phyloP scores from a whole-genome alignment of 1,140 invertebrate species.

The Samia ricini region DNA sequence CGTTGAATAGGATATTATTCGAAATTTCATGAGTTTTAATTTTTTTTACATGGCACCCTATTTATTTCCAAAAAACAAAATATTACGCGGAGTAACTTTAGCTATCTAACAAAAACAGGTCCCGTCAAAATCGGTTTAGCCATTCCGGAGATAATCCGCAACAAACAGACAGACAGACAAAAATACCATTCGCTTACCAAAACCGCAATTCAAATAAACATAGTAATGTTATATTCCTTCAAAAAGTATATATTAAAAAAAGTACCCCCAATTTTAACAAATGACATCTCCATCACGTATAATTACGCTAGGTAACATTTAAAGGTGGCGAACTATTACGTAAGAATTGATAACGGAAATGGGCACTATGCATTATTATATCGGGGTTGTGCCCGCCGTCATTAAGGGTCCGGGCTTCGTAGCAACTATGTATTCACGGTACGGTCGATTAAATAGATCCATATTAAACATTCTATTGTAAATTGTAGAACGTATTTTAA shows the following conservation, averaged over 20 bases:
- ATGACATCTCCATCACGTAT: constrained; percentile 9
- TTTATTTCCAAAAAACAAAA: too few species aligned
- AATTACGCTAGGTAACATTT: constrained; percentile 35
- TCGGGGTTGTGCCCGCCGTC: constrained; percentile 22
- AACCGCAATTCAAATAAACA: neutral
- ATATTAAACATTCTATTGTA: neutral
- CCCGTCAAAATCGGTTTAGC: too few species aligned
- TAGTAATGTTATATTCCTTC: neutral
- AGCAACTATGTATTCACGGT: constrained; percentile 11
- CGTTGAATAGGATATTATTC: too few species aligned
- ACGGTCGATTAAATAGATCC: constrained; percentile 18
- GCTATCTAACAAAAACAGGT: too few species aligned
- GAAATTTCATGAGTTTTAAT: too few species aligned
- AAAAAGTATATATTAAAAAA: neutral
- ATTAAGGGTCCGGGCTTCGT: constrained; percentile 39
- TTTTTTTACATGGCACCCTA: too few species aligned
- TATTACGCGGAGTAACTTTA: too few species aligned
- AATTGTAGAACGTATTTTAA: too few species aligned
- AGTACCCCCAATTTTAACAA: constrained; percentile 10
- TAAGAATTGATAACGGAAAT: constrained; percentile 37
- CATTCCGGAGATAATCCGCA: too few species aligned
- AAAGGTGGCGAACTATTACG: constrained; percentile 38
- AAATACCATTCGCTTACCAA: neutral
- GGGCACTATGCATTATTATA: constrained; percentile 17
- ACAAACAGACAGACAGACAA: neutral